These are phyloP conservation scores for Cochlearius cochlearius DNA, from an alignment of 2,113 vertebrate species.

Conservation along the genomic window DNA sequence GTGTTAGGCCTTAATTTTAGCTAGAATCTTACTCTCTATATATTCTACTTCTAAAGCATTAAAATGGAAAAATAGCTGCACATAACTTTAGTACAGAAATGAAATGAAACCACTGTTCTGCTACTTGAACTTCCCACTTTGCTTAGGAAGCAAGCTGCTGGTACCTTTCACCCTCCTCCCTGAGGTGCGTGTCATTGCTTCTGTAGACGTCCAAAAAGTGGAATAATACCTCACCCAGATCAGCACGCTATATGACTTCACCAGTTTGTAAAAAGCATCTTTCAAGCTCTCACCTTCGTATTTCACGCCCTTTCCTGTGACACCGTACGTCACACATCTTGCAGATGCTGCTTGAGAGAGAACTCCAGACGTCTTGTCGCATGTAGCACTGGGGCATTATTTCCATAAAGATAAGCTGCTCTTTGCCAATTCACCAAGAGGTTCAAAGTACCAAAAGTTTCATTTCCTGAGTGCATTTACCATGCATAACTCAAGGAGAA, in stretches of 20 bases:
- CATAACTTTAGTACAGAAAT: neutral
- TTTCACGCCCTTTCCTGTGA: neutral
- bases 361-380: neutral
- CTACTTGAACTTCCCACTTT: neutral
- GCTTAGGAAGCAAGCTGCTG: neutral
- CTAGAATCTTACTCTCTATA: neutral
- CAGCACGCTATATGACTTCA: neutral
- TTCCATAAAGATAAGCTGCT: neutral
- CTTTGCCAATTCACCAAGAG: neutral
- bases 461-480: neutral
- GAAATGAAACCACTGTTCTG: neutral
- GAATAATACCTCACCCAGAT: neutral
- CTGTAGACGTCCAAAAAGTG: neutral
- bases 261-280: neutral
- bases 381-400: neutral
- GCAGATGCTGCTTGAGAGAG: neutral
- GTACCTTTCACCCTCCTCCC: neutral
- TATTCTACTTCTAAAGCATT: neutral
- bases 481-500: neutral
- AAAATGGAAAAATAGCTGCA: neutral
- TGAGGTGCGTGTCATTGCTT: rapidly evolving
- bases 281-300: neutral
- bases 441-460: neutral
- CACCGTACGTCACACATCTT: neutral
- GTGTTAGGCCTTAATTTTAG: neutral